A percentile compares a stretch with the other conserved stretches of the same genome.
Conservation (phyloP, 2,113 vertebrate species). For the Onychostruthus taczanowskii region DNA sequence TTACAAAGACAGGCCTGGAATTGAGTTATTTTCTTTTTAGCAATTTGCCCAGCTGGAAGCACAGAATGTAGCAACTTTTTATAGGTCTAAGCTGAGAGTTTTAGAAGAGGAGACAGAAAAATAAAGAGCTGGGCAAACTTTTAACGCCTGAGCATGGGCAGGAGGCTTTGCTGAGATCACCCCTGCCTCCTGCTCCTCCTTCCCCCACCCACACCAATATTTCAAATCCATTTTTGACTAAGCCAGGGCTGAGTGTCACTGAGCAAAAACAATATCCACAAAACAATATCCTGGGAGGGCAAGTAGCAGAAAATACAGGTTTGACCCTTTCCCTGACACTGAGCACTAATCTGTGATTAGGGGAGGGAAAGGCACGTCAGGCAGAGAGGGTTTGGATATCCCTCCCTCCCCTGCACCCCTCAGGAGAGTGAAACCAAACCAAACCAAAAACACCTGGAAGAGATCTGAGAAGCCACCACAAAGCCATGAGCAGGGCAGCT, state of each 20-base stretch:
- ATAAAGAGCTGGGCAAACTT: not conserved
- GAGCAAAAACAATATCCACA: not conserved
- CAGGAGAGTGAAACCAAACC: not conserved
- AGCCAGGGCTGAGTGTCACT: not conserved
- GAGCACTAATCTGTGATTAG: not conserved
- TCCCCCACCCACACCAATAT: not conserved
- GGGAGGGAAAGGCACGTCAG: not conserved
- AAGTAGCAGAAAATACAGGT: not conserved
- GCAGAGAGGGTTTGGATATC: not conserved
- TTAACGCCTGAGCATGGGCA: not conserved
- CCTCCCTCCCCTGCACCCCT: not conserved
- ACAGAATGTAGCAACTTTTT: not conserved
- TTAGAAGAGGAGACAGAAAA: not conserved
- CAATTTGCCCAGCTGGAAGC: not conserved
- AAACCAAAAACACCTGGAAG: not conserved
- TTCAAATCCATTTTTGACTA: not conserved
- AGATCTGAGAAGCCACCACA: not conserved
- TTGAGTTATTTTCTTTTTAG: not conserved
- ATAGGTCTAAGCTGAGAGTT: not conserved
- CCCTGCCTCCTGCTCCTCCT: not conserved
- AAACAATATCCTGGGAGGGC: not conserved
- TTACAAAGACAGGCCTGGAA: not conserved
- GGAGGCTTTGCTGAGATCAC: not conserved
- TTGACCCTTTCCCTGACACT: not conserved
- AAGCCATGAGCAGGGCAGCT: fast-evolving